Evolutionary conservation across 2,113 vertebrate genomes (phyloP), one percentile per base, ranked within the genome.

Genomic region (Diadophis punctatus): DNA sequence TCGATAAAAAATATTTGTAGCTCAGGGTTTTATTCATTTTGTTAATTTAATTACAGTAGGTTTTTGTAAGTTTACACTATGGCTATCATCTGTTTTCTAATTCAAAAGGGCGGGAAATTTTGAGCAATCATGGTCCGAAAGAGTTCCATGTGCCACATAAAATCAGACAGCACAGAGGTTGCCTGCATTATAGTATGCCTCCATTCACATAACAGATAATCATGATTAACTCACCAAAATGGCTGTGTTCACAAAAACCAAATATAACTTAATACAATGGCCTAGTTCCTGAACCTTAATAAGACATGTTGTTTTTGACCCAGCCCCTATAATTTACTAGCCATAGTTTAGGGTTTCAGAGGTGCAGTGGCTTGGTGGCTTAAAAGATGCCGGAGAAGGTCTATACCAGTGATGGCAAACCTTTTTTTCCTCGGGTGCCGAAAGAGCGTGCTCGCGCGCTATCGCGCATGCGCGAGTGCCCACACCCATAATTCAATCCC

Each of bases 1-100:
- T 96, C 94, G 95, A 91, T 91, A 84, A 85, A 92, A 63, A 14
- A n/a, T 63, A 63, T 63, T 63, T 63, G 27, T 63, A 63, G 27
- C 11, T 30, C 11, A 30, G 60, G 27, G 10, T 60, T 60, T 25
- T n/a, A n/a, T n/a, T n/a, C n/a, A n/a, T 68, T 68, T 14, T 68
- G 30, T 56, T 56, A 25, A 58, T 2, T 27, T 68, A 16, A 63
- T 8, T 63, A 8, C 27, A 30, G 12, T n/a, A n/a, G 60, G 30
- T n/a, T 16, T 5, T n/a, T 68, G 30, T 27, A 68, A 68, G 60
- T 68, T n/a, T 68, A 68, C 30, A n/a, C 12, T n/a, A 16, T 68
- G 30, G 30, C 30, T n/a, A 2, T 68, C 30, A 68, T n/a, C 27
- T n/a, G 60, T n/a, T 68, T 68, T n/a, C 60, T 14, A 68, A n/a